Evolutionary conservation across 2,113 vertebrate genomes (phyloP), one percentile per base, ranked within the genome.

Genomic region (Hepsetus odoe): DNA sequence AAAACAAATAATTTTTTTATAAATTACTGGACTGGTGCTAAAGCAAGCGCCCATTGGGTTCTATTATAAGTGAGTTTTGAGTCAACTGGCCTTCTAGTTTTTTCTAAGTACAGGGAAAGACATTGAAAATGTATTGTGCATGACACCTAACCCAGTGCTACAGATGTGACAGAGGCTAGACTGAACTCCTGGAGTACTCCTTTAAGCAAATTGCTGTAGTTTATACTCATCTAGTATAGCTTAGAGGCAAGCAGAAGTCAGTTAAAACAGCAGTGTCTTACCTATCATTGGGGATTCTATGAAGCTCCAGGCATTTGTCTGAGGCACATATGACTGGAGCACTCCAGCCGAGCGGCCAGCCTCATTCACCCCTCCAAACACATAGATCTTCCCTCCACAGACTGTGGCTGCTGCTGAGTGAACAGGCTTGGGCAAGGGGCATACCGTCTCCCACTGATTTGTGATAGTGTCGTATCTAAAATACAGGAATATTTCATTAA

Each of bases 261-360:
- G 20, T 32, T 46, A 40, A 9, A 42, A 3, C 1, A 1, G 13
- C 5, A 26, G 16, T 10, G 38, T 56, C 95, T 92, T 92, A 99
- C 98, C 97, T 5, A 99, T 99, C 98, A 99, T 99, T 0, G 98
- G 98, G 1, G 98, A 99, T 86, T 99, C 98, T 6, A 99, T 99
- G 83, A 99, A 99, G 75, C 95, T 99, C 98, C 98, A 99, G 0
- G 94, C 88, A 84, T 99, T 96, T 77, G 93, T 98, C 87, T 96
- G 96, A 2, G 97, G 98, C 3, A 96, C 80, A 14, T 96, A 99
- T 28, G 97, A 99, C 89, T 99, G 98, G 16, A 99, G 84, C 77
- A 99, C 96, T 0, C 97, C 97, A 0, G 98, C 98, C 0, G 97
- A 96, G 26, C 97, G 93, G 9, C 98, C 95, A 0, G 97, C 96